Conservation (phyloP, 1,140 invertebrate genomes). For the Drosophila leontia region DNA sequence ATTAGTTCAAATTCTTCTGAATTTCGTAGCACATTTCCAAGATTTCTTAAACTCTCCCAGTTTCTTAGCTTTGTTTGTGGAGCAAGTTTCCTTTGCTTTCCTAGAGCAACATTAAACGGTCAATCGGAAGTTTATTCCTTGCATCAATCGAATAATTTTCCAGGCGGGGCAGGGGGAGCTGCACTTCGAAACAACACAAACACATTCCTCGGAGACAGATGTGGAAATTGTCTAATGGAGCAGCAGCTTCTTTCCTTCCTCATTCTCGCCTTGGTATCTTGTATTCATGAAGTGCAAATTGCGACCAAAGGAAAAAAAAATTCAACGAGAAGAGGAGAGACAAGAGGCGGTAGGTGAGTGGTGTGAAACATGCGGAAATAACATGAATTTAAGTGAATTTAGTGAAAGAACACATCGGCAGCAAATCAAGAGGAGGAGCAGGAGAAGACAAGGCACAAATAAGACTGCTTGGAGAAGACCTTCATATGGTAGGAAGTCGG, state of each 20-base stretch:
- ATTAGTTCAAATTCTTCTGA: neutral
- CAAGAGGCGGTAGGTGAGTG: conserved; percentile 23
- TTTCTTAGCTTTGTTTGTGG: neutral
- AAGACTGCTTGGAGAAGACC: conserved; percentile 18
- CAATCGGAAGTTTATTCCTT: conserved; percentile 65
- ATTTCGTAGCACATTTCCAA: neutral
- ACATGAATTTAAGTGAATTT: conserved; percentile 81
- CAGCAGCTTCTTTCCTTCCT: conserved; percentile 28
- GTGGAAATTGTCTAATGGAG: conserved; percentile 80
- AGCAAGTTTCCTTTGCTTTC: neutral
- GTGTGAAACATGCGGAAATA: conserved; percentile 79
- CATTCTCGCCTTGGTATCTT: conserved; percentile 36
- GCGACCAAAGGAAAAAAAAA: conserved; percentile 55
- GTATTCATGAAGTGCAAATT: conserved; percentile 82
- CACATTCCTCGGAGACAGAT: conserved; percentile 55
- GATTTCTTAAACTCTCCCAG: neutral
- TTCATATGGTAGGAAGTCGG: neutral
- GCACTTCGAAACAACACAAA: conserved; percentile 51
- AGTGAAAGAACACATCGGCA: conserved; percentile 80
- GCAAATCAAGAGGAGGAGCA: conserved; percentile 61
- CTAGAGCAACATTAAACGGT: conserved; percentile 41
- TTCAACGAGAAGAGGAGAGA: conserved; percentile 13
- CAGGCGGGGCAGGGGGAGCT: conserved; percentile 1
- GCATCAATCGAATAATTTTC: conserved; percentile 67
- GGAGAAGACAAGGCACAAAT: conserved; percentile 5